Conservation (phyloP, 2,888 invertebrate species). For the Pandemis corylana region DNA sequence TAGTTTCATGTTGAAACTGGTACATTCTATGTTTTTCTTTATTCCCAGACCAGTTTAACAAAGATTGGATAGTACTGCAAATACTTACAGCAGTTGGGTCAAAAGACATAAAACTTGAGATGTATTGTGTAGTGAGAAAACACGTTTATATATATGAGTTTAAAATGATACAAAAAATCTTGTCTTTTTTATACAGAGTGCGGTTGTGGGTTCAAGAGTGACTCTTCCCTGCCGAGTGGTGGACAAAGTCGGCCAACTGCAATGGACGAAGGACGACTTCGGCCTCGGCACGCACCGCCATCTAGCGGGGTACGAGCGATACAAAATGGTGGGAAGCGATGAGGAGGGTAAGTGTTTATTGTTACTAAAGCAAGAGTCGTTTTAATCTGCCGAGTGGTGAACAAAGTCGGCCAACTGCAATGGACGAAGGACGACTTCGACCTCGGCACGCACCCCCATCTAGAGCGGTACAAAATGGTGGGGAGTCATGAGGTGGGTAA, state of each 20-base stretch:
- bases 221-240: constrained; percentile 95
- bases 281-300: constrained; percentile 96
- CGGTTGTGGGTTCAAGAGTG: constrained; percentile 94
- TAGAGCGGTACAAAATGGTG: constrained; percentile 97
- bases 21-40: no score
- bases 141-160: no score
- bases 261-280: constrained; percentile 99
- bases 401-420: constrained; percentile 95
- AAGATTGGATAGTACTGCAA: no score
- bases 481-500: constrained; percentile 97
- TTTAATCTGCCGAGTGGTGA: constrained; percentile 94
- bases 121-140: no score
- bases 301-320: constrained; percentile 95
- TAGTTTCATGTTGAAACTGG: no score
- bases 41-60: no score
- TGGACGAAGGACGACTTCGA: constrained; percentile 99
- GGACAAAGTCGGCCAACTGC: constrained; percentile 94
- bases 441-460: constrained; percentile 94
- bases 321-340: constrained; percentile 98
- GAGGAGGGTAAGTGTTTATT: constrained; percentile 89
- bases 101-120: no score
- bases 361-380: constrained; percentile 87
- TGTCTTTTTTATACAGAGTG: constrained; percentile 84
- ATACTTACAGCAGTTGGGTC: no score
- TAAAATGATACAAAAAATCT: no score